Conservation (phyloP, 2,797 vertebrate species). For the Rhinichthys osculus region DNA sequence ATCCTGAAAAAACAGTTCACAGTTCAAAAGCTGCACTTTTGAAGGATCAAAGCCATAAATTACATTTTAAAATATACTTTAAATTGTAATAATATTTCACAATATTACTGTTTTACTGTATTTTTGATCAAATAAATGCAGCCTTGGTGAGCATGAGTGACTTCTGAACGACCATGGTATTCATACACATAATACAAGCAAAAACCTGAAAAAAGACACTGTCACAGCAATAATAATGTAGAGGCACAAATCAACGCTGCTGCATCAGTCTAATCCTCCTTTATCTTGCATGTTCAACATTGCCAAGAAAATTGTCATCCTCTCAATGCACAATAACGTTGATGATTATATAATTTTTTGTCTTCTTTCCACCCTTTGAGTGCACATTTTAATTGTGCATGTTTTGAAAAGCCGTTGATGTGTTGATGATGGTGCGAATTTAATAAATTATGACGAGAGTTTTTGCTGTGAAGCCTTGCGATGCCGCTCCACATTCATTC, state of each 20-base stretch:
- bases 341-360: not conserved
- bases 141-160: not conserved
- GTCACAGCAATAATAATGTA: not conserved
- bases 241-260: not conserved
- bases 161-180: not conserved
- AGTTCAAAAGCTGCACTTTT: not conserved
- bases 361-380: not conserved
- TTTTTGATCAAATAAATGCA: not conserved
- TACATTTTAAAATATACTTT: not conserved
- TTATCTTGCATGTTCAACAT: not conserved
- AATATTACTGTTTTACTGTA: not conserved
- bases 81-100: no score
- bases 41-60: not conserved
- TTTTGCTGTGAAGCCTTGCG: conserved; percentile 34
- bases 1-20: not conserved
- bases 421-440: conserved; percentile 31
- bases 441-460: conserved; percentile 1
- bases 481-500: conserved; percentile 29
- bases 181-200: not conserved
- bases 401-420: not conserved
- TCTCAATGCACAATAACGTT: not conserved
- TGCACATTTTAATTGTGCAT: conserved; percentile 14
- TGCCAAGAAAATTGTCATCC: not conserved
- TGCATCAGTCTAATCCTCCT: not conserved
- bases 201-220: not conserved